phyloP scores from a whole-genome alignment of 2,797 vertebrate genomes.

The Remorina albescens region DNA sequence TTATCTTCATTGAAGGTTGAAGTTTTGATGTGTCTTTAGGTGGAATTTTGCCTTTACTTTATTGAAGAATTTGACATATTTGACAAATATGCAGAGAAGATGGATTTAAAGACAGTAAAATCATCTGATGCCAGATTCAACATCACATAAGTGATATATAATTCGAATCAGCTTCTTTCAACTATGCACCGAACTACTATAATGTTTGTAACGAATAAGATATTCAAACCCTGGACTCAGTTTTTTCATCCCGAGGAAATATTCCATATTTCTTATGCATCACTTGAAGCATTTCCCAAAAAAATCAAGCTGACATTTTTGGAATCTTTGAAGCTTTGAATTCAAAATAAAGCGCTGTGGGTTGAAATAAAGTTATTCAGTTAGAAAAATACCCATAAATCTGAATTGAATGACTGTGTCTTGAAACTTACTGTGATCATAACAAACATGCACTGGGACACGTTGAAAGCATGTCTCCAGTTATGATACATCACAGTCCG shows the following conservation, averaged over 20 bases:
- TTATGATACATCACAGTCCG: conserved; percentile 88
- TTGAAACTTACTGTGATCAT: conserved; percentile 84
- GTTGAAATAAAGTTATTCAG: not conserved
- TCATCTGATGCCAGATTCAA: not conserved
- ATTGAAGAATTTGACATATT: conserved; percentile 4
- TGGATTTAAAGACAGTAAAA: not conserved
- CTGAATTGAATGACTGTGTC: not conserved
- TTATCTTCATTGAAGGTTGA: not conserved
- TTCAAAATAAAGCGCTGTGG: not conserved
- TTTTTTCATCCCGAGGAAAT: not conserved
- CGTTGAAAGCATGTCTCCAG: conserved; percentile 88
- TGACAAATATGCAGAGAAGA: not conserved
- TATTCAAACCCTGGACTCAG: not conserved
- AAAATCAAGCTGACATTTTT: not conserved
- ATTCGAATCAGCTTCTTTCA: not conserved
- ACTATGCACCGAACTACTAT: not conserved
- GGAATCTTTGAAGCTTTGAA: not conserved
- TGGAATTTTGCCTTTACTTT: not conserved
- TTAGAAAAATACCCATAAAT: not conserved
- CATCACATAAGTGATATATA: not conserved
- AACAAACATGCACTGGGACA: conserved; percentile 87
- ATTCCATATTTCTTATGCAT: not conserved
- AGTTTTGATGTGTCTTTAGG: not conserved
- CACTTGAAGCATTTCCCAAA: not conserved
- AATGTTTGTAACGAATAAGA: conserved; percentile 5